Conservation (phyloP, 1,140 invertebrate species). For the Maniola jurtina region DNA sequence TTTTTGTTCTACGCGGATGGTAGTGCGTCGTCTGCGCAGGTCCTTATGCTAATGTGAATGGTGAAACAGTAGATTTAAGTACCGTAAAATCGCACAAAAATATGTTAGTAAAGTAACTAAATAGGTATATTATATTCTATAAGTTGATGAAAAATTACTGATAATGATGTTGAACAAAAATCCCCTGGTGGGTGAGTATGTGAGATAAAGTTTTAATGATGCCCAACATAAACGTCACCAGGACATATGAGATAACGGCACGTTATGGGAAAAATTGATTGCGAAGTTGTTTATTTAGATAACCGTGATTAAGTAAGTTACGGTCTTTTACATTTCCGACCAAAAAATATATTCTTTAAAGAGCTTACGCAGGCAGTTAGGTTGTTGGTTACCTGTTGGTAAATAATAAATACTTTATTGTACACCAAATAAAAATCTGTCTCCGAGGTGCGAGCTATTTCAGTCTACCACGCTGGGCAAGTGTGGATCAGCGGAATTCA, state of each 20-base stretch:
- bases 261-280: slow-evolving; percentile 9
- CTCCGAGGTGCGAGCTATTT: too few relatives aligned
- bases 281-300: slow-evolving; percentile 10
- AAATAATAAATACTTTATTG: neutral
- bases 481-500: too few relatives aligned
- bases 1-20: too few relatives aligned
- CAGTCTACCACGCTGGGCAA: too few relatives aligned
- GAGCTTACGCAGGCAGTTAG: neutral
- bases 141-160: slow-evolving; percentile 5
- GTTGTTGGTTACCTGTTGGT: neutral
- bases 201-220: slow-evolving; percentile 11
- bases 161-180: slow-evolving; percentile 3
- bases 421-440: neutral
- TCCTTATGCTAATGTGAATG: too few relatives aligned
- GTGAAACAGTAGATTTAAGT: neutral
- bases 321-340: slow-evolving; percentile 1
- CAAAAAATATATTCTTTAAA: neutral
- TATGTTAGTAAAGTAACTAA: neutral
- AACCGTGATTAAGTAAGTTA: slow-evolving; percentile 6
- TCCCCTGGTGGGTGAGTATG: slow-evolving; percentile 4
- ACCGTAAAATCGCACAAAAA: neutral
- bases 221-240: slow-evolving; percentile 3
- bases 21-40: too few relatives aligned
- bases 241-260: slow-evolving; percentile 11
- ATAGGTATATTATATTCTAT: neutral